Base-by-base conservation (phyloP, 2,888 invertebrate species). In the Drosophila borealis region DNA sequence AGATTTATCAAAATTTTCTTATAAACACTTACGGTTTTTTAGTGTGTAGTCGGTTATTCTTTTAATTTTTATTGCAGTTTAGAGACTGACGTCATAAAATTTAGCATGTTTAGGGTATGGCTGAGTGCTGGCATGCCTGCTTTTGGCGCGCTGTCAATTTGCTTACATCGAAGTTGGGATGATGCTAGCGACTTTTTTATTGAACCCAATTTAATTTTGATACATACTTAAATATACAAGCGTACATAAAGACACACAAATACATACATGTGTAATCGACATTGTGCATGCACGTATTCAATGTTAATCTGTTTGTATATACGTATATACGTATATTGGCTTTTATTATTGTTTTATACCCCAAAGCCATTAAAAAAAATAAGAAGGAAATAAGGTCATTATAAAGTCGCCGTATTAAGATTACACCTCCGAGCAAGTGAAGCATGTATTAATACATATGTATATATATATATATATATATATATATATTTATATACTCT, bases 161-260 rank as follows among this genome's bases (percentile, higher is more conserved):
- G 66, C 55, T 39, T 46, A 51, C 54, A 65, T 54, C 21, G 57
- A 51, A 57, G 21, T 53, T 57, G 48, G 44, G 41, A 39, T 71
- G 80, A 19, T 55, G 49, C 69, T 49, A n/a, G 61, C 50, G 41
- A 63, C 54, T 77, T 78, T 78, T 78, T 78, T 78, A 78, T 78
- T 80, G 78, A 74, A 63, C 62, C 69, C 74, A 78, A 81, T 78
- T 78, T 69, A 68, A 62, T 68, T 29, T 73, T 49, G 51, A 77
- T 60, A 60, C 55, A 48, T 45, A 33, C 53, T 39, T 37, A 54
- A 55, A 34, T 19, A 53, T n/a, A 25, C 45, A 42, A 14, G 19
- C 39, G 1, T 41, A 37, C 34, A 25, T 42, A 46, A 19, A 17
- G 39, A 48, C 4, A 21, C 21, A 13, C 14, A 48, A 8, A n/a